Evolutionary conservation across 1,140 invertebrate species (phyloP).

Genomic region (Drosophila virilis): DNA sequence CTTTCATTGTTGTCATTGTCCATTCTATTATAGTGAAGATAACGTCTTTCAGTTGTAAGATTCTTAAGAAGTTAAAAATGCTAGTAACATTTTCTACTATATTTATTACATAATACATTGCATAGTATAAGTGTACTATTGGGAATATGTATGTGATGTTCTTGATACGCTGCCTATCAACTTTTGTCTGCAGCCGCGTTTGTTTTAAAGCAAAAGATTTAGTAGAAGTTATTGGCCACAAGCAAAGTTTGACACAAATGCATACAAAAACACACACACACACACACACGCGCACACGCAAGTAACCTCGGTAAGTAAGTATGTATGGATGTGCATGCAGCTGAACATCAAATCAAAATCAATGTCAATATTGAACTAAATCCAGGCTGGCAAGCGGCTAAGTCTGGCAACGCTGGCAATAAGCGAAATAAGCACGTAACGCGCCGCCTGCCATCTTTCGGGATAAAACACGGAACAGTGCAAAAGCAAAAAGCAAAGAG

Average conservation of each 20-base stretch:
- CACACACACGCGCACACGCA: not conserved
- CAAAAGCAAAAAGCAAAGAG: not conserved
- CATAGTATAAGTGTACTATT: no score
- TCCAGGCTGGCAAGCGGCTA: conserved; percentile 61
- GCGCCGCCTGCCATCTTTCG: conserved; percentile 16
- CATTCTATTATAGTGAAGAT: not conserved
- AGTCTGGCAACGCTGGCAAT: conserved; percentile 54
- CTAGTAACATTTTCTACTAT: no score
- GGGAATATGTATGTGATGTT: no score
- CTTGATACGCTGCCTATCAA: no score
- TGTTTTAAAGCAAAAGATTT: not conserved
- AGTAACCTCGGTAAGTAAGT: not conserved
- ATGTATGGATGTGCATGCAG: conserved; percentile 6
- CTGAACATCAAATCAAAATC: conserved; percentile 64
- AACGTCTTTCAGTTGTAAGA: no score
- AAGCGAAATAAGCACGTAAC: conserved; percentile 67
- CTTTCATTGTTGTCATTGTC: not conserved
- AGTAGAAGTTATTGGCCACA: not conserved
- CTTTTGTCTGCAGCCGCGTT: not conserved
- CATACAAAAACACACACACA: not conserved
- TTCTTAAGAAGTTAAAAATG: no score
- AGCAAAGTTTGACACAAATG: not conserved
- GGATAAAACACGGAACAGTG: conserved; percentile 13
- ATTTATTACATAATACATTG: no score
- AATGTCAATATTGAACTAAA: conserved; percentile 74